A percentile compares a stretch with the other conserved stretches of the same genome.
phyloP scores from a whole-genome alignment of 2,797 vertebrate genomes.

The Aldrovandia affinis region DNA sequence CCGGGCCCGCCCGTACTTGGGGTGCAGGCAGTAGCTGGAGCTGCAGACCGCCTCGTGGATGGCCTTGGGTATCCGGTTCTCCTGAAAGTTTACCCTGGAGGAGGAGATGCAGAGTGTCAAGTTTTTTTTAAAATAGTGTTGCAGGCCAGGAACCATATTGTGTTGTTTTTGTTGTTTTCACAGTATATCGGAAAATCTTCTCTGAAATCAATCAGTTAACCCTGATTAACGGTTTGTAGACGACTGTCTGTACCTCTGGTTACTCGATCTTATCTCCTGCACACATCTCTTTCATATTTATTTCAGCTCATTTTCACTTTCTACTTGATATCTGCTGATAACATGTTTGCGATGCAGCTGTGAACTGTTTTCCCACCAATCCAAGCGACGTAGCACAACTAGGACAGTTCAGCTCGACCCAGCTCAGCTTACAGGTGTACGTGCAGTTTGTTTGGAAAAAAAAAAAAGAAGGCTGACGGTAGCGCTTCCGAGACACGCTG shows the following conservation, averaged over 20 bases:
- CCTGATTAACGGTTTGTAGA: neutral
- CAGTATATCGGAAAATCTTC: neutral
- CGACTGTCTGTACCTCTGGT: neutral
- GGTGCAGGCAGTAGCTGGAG: slow-evolving; percentile 50
- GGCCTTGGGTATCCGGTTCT: slow-evolving; percentile 60
- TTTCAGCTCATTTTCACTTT: neutral
- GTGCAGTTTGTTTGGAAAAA: neutral
- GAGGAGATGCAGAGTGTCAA: neutral
- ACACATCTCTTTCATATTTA: neutral
- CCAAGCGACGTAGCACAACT: neutral
- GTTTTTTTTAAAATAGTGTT: neutral
- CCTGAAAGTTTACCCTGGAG: slow-evolving; percentile 48
- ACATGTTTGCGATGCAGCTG: neutral
- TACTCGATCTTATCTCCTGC: neutral
- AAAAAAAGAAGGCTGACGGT: neutral
- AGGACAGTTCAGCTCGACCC: neutral
- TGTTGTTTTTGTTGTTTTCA: neutral
- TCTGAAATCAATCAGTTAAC: neutral
- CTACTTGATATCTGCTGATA: neutral
- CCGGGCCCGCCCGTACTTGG: neutral
- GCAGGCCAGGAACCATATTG: neutral
- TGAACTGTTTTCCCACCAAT: neutral
- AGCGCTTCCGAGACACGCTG: neutral
- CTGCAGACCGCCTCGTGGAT: slow-evolving; percentile 69
- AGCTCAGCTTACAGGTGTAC: neutral